These are phyloP conservation scores for Perca fluviatilis DNA, from an alignment of 2,113 vertebrate species.

Conservation along the genomic window DNA sequence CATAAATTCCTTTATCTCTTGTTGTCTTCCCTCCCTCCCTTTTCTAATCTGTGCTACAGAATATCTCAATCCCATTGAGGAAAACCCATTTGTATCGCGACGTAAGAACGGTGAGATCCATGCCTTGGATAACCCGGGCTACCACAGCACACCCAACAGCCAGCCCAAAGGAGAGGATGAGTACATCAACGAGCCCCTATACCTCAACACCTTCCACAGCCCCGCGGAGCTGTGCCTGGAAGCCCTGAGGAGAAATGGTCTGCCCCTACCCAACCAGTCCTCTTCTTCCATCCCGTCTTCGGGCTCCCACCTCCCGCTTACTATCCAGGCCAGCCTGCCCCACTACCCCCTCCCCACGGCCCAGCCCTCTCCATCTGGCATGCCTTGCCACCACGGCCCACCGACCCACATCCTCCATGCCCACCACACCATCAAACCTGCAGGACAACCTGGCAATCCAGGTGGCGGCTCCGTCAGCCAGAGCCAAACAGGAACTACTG, in stretches of 20 bases:
- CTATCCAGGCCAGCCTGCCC: slow-evolving; percentile 78
- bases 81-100: slow-evolving; percentile 95
- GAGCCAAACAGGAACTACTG: slow-evolving; percentile 68
- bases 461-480: slow-evolving; percentile 43
- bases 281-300: slow-evolving; percentile 66
- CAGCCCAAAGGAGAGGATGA: slow-evolving; percentile 92
- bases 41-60: slow-evolving; percentile 80
- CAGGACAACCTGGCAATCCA: slow-evolving; percentile 65
- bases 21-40: slow-evolving; percentile 10
- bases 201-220: slow-evolving; percentile 95
- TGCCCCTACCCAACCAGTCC: slow-evolving; percentile 76
- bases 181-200: slow-evolving; percentile 93
- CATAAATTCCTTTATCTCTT: slow-evolving; percentile 27
- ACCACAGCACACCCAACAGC: slow-evolving; percentile 89
- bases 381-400: slow-evolving; percentile 75
- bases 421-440: slow-evolving; percentile 68
- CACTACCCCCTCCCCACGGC: slow-evolving; percentile 76
- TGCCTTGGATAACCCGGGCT: slow-evolving; percentile 94
- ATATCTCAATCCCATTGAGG: slow-evolving; percentile 94
- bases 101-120: slow-evolving; percentile 94
- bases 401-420: slow-evolving; percentile 71
- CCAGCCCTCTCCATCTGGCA: slow-evolving; percentile 74
- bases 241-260: slow-evolving; percentile 89
- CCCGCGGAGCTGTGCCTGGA: slow-evolving; percentile 86
- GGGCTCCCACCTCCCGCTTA: slow-evolving; percentile 76